Conservation (phyloP, 1,140 invertebrate genomes). For the Lasioglossum baleicum region DNA sequence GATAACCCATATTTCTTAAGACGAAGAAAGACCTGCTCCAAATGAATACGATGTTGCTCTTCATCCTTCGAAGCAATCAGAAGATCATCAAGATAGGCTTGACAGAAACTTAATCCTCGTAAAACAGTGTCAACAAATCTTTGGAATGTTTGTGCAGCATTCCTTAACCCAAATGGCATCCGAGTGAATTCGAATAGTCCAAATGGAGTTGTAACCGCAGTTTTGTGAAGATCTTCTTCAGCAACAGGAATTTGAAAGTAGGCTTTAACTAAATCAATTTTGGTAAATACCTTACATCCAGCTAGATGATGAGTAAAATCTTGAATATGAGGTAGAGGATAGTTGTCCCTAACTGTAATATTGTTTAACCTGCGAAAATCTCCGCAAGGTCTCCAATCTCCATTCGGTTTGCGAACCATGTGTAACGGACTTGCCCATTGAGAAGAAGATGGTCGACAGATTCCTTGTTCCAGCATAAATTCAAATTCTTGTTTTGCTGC, state of each 20-base stretch:
- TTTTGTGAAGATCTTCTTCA: neutral
- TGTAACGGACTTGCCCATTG: conserved; percentile 3
- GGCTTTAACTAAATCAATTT: neutral
- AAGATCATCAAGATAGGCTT: too few relatives aligned
- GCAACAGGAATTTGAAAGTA: conserved; percentile 1
- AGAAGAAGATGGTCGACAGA: neutral
- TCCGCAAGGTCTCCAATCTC: conserved; percentile 8
- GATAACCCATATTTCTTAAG: too few relatives aligned
- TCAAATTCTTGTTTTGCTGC: conserved; percentile 13
- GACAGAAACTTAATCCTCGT: too few relatives aligned
- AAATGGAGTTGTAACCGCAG: neutral
- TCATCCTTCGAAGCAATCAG: too few relatives aligned
- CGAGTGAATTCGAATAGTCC: too few relatives aligned
- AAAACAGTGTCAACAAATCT: too few relatives aligned
- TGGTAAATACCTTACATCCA: neutral
- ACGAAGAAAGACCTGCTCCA: too few relatives aligned
- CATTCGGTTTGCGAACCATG: conserved; percentile 17
- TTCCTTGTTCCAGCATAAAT: conserved; percentile 1
- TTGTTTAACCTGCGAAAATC: conserved; percentile 17
- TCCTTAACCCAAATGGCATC: too few relatives aligned
- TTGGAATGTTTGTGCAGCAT: too few relatives aligned
- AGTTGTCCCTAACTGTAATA: neutral
- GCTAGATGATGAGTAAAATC: neutral
- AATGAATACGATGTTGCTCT: too few relatives aligned
- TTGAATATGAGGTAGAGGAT: neutral